These are phyloP conservation scores for Megathymus violae DNA, from an alignment of 1,140 invertebrate species.

Conservation along the genomic window DNA sequence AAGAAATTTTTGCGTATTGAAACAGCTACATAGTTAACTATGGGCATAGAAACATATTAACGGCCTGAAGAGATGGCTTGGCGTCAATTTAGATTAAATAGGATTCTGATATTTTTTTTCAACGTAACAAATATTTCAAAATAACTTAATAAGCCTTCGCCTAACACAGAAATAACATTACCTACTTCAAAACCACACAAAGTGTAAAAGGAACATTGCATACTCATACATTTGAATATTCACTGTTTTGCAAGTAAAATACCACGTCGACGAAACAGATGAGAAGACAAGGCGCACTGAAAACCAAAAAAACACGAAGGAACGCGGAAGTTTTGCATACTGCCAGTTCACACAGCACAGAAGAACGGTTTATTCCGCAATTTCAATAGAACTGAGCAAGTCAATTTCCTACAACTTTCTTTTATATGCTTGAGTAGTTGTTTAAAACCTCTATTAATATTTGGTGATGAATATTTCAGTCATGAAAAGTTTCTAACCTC, in stretches of 20 bases:
- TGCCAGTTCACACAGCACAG: conserved; percentile 3
- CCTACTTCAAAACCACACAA: not conserved
- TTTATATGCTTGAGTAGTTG: not conserved
- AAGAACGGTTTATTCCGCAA: conserved; percentile 8
- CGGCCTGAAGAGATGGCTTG: too few species aligned
- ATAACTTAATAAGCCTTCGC: too few species aligned
- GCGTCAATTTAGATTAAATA: too few species aligned
- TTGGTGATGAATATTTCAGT: too few species aligned
- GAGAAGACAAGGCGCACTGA: conserved; percentile 13
- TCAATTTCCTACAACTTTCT: conserved; percentile 9
- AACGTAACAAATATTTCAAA: too few species aligned
- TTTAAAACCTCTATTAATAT: too few species aligned
- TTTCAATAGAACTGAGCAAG: conserved; percentile 10
- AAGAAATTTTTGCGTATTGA: too few species aligned
- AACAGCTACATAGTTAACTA: too few species aligned
- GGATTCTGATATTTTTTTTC: too few species aligned
- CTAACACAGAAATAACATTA: not conserved
- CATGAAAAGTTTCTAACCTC: too few species aligned
- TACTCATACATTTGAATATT: conserved; percentile 28
- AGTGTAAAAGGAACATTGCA: not conserved
- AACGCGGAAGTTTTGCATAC: conserved; percentile 20
- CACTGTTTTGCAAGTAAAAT: conserved; percentile 27
- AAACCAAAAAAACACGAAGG: conserved; percentile 9
- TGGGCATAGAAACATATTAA: too few species aligned
- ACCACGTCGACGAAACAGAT: conserved; percentile 10